Percentiles rank a stretch among this genome's conserved stretches.
Conservation (phyloP, 64 coral and sea anemone species). For the Porites australiensis region DNA sequence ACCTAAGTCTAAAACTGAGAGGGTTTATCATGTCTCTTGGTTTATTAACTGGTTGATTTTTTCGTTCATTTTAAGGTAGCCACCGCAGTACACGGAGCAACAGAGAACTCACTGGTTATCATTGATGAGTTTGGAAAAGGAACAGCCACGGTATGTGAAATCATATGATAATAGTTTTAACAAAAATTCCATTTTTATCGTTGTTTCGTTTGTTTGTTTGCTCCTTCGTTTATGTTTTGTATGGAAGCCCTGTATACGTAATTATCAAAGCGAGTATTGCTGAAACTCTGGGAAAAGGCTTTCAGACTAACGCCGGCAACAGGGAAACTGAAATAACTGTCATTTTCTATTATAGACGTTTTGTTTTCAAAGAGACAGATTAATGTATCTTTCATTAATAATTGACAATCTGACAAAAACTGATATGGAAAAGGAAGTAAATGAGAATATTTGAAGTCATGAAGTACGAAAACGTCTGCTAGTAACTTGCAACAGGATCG, state of each 20-base stretch:
- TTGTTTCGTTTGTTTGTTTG: neutral
- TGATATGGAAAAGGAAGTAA: neutral
- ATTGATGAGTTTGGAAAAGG: constrained; percentile 99
- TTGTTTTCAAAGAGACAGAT: too few relatives aligned
- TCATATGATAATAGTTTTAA: neutral
- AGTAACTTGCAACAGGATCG: too few relatives aligned
- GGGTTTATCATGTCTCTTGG: too few relatives aligned
- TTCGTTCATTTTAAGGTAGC: constrained; percentile 67
- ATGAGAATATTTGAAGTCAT: neutral
- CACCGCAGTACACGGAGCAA: constrained; percentile 82
- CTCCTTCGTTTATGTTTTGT: too few relatives aligned
- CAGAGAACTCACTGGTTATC: constrained; percentile 88
- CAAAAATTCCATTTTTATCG: too few relatives aligned
- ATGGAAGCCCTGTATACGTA: too few relatives aligned
- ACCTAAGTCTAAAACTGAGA: too few relatives aligned
- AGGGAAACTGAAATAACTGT: too few relatives aligned
- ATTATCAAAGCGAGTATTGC: too few relatives aligned
- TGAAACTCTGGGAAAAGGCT: too few relatives aligned
- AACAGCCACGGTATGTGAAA: constrained; percentile 89
- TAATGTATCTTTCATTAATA: neutral
- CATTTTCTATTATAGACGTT: too few relatives aligned
- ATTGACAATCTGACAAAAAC: neutral
- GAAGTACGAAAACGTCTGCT: neutral
- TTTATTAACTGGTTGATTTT: neutral
- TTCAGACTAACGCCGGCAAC: too few relatives aligned